A percentile compares a stretch with the other conserved stretches of the same genome.
Conservation (phyloP, 2,113 vertebrate genomes). For the Enhydra lutris region DNA sequence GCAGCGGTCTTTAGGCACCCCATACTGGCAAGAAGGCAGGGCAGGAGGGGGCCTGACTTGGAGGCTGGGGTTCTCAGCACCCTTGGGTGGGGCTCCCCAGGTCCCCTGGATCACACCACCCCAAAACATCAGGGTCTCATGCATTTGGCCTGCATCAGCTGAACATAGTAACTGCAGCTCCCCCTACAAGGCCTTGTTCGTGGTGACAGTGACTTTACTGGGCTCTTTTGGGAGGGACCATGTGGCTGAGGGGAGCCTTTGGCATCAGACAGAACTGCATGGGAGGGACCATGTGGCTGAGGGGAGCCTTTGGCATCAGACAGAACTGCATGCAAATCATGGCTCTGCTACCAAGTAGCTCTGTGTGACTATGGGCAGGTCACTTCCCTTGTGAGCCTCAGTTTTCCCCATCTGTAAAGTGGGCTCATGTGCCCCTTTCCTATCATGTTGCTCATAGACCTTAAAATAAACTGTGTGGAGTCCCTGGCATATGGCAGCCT, state of each 20-base stretch:
- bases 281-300: not conserved
- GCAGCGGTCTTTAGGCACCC: not conserved
- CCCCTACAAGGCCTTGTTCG: not conserved
- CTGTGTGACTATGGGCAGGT: not conserved
- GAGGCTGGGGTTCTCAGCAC: not conserved
- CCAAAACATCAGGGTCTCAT: not conserved
- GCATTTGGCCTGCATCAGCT: not conserved
- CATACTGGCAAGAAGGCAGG: not conserved
- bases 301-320: not conserved
- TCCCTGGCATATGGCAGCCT: not conserved
- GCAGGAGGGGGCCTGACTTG: not conserved
- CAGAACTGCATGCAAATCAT: not conserved
- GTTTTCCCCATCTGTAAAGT: not conserved
- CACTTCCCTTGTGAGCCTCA: not conserved
- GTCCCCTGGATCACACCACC: not conserved
- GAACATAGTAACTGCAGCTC: not conserved
- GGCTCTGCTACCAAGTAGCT: not conserved
- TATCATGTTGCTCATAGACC: not conserved
- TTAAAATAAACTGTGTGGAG: not conserved
- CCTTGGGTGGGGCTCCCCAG: not conserved
- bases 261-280: not conserved
- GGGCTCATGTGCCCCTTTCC: not conserved
- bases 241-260: not conserved
- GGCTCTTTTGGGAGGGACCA: not conserved
- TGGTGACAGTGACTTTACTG: not conserved